Percentiles rank a stretch among this genome's conserved stretches.
phyloP scores from a whole-genome alignment of 1,140 invertebrate genomes.

The Drosophila cardini region DNA sequence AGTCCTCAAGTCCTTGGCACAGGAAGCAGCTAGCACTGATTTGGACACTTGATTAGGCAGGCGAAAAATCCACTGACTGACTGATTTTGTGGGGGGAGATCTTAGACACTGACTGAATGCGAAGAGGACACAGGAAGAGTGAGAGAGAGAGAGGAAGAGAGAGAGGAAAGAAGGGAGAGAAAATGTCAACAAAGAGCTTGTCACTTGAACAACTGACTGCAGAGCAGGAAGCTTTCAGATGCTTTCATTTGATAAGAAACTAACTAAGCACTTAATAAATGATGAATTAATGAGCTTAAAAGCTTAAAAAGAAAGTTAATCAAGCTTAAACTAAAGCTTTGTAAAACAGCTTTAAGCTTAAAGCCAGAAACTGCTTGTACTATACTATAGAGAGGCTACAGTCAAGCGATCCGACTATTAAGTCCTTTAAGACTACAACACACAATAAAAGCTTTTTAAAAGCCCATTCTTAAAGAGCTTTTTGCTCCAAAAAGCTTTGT shows the following conservation, averaged over 20 bases:
- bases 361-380: too few species aligned
- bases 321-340: too few species aligned
- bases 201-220: not conserved
- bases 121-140: not conserved
- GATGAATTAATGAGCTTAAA: not conserved
- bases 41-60: constrained; percentile 70
- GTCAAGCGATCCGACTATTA: too few species aligned
- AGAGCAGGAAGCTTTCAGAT: not conserved
- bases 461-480: too few species aligned
- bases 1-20: constrained; percentile 17
- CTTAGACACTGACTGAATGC: not conserved
- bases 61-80: constrained; percentile 28
- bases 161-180: not conserved
- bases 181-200: not conserved
- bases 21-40: constrained; percentile 40
- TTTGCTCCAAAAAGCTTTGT: too few species aligned
- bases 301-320: too few species aligned
- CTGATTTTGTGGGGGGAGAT: not conserved
- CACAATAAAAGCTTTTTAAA: too few species aligned
- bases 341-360: too few species aligned
- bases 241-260: not conserved
- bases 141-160: not conserved
- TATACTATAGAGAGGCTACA: too few species aligned
- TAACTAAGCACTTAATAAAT: not conserved
- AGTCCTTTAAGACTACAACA: too few species aligned